phyloP scores from a whole-genome alignment of 2,797 vertebrate species.

The Coregonus sp. region DNA sequence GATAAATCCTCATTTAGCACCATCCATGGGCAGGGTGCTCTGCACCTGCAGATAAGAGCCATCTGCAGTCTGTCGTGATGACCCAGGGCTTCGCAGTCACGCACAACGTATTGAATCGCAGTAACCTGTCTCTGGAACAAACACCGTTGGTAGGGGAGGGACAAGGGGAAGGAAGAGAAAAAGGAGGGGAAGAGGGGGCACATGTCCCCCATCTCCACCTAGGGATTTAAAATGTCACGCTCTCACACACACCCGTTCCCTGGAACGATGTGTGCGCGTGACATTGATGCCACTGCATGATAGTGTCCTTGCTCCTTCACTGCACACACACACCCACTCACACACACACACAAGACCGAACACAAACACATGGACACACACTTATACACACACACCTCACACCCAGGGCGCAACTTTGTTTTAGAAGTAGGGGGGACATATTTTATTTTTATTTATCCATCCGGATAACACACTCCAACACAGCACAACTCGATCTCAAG shows the following conservation, averaged over 20 bases:
- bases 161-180: too few species aligned
- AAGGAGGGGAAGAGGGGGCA: constrained; percentile 31
- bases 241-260: constrained; percentile 61
- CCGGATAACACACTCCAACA: too few species aligned
- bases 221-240: constrained; percentile 60
- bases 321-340: constrained; percentile 1
- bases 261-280: constrained; percentile 72
- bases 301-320: constrained; percentile 27
- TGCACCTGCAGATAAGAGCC: constrained; percentile 70
- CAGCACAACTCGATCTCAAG: too few species aligned
- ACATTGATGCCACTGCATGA: constrained; percentile 50
- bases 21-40: constrained; percentile 69
- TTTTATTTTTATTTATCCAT: too few species aligned
- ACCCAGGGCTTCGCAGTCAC: constrained; percentile 70
- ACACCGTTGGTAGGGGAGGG: constrained; percentile 13
- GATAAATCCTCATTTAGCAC: constrained; percentile 69
- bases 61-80: constrained; percentile 76
- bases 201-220: constrained; percentile 68
- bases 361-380: not conserved
- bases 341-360: not conserved
- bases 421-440: too few species aligned
- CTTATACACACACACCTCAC: not conserved
- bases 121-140: constrained; percentile 41
- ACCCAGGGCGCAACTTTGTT: too few species aligned
- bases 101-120: constrained; percentile 71